Base-by-base conservation (phyloP, 2,113 vertebrate genomes). In the Hucho hucho region DNA sequence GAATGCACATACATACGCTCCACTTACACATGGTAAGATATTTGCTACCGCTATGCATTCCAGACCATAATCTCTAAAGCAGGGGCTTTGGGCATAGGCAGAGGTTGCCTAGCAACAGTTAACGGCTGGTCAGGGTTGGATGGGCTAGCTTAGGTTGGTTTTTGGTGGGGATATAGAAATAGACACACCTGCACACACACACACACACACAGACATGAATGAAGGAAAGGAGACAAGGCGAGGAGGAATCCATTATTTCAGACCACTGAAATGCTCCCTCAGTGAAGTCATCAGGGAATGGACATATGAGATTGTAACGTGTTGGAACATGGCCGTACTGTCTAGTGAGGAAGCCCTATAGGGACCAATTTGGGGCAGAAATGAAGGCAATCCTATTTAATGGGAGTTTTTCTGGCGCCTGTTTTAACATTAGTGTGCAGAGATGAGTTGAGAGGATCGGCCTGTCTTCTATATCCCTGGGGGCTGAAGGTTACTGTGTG, bases 51-150 rank as follows among this genome's bases (percentile, higher is more conserved):
- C 49, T 16, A n/a, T 61, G 58, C 29, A 67, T 67, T 18, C 29
- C 65, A 32, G 65, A 67, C 65, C 29, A 61, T 61, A 67, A 32
- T 67, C 64, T 66, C 29, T 18, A 32, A 66, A 29, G 64, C 29
- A 67, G 29, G 16, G 65, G 65, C 29, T 67, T 67, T 32, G 6
- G 28, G 20, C 29, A 6, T 37, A 18, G 65, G 16, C 13, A 37
- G 65, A 37, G 28, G 29, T 67, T 67, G 65, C 65, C 9, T 67
- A 67, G 65, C 65, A 67, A 37, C 65, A 67, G 7, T 37, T 6
- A 13, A 67, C 20, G 16, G 29, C 29, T 25, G 49, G 14, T 53
- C 49, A 18, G 49, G 14, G 49, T 53, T 53, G 14, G 14, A 67
- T 67, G 65, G 49, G 29, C 29, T 67, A 20, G 7, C 28, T 26